Base-by-base conservation (phyloP, 1,140 invertebrate genomes). In the Atta colombica region DNA sequence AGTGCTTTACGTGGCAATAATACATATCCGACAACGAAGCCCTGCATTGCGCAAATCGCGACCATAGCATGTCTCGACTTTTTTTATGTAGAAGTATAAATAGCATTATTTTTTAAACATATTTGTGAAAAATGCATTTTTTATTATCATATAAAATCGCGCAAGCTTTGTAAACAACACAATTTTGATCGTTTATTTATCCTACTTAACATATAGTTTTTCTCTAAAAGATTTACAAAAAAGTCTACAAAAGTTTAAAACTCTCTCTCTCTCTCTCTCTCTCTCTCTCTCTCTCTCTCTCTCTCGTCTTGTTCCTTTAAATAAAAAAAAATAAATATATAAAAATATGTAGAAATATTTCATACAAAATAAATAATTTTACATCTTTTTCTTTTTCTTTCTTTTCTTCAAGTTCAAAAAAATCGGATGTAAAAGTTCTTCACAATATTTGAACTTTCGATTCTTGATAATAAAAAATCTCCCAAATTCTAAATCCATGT, bases 1-100 rank as follows among this genome's bases (percentile, higher is more conserved):
- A 75, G 82, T 74, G 72, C 81, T 88, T 68, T 90, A 90, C 72
- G 68, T 14, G 72, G 90, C 82, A 89, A 93, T 92, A 91, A 88
- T 87, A 72, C 85, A 72, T 89, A 87, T 90, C 77, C 85, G 87
- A 93, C 87, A 91, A 87, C 21, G 93, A 93, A 93, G 92, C 93
- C 92, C 90, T 80, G 85, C 86, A 82, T 90, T 63, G 69, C 78
- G 45, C 31, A 72, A 86, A 69, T 71, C 51, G 71, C 89, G 92
- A 93, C 93, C 93, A 86, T 94, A 93, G 90, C 91, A 92, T 90
- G 88, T 87, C 93, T 93, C 77, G 88, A 72, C 74, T 74, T 89
- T 71, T 71, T 86, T 81, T 55, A 53, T 31, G 68, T 84, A 87
- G 89, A 89, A 89, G 51, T 66, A 45, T 45, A 16, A 16, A 5